Percentiles rank a stretch among this genome's conserved stretches.
Evolutionary conservation across 2,888 invertebrate species (phyloP).

Genomic region (Campoplex capitator): DNA sequence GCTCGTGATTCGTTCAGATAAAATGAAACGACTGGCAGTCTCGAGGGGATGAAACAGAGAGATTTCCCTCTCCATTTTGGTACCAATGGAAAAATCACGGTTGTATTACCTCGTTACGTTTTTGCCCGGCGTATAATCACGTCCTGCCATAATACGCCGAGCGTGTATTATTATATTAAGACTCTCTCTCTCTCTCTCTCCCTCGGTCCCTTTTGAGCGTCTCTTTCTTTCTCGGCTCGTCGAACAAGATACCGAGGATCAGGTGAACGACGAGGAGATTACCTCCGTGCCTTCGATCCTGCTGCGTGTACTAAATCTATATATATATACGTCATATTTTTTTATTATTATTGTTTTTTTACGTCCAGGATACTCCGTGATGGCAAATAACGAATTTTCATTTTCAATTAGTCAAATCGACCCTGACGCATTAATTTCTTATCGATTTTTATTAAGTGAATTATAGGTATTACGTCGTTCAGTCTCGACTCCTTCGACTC

Average conservation of each 20-base stretch:
- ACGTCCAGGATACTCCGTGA: conserved; percentile 19
- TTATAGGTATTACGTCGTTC: conserved; percentile 21
- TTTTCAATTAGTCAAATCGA: conserved; percentile 65
- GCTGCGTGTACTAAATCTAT: conserved; percentile 2
- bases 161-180: conserved; percentile 78
- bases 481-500: not conserved
- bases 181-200: conserved; percentile 42
- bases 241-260: conserved; percentile 53
- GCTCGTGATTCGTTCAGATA: conserved; percentile 4
- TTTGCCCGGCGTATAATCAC: conserved; percentile 80
- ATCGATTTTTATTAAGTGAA: conserved; percentile 31
- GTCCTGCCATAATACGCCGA: conserved; percentile 77
- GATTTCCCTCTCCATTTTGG: conserved; percentile 41
- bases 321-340: conserved; percentile 2
- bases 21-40: conserved; percentile 38
- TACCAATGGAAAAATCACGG: conserved; percentile 60
- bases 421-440: conserved; percentile 35
- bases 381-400: conserved; percentile 57
- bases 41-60: conserved; percentile 57
- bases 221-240: conserved; percentile 34
- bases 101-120: conserved; percentile 80
- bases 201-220: conserved; percentile 36
- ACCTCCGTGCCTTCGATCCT: conserved; percentile 47
- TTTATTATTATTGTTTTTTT: conserved; percentile 14
- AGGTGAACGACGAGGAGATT: conserved; percentile 54